phyloP scores from a whole-genome alignment of 2,888 invertebrate genomes.

The Rotaria magnacalcarata region DNA sequence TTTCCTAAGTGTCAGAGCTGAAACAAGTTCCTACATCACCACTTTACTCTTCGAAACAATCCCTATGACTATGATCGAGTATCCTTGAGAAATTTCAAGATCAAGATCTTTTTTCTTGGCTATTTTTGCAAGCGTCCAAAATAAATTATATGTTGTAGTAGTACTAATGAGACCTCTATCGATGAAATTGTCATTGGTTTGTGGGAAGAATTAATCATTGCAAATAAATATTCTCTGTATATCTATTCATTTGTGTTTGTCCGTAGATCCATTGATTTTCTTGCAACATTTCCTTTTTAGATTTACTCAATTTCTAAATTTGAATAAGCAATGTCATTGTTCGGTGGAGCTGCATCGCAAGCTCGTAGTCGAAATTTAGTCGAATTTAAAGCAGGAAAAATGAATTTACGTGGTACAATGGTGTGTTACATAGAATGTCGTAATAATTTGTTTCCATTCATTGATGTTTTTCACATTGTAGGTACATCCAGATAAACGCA shows the following conservation, averaged over 20 bases:
- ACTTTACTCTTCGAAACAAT: no score
- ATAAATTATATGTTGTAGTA: not conserved
- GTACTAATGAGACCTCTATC: not conserved
- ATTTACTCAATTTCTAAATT: no score
- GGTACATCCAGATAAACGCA: slow-evolving; percentile 76
- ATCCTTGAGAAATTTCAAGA: no score
- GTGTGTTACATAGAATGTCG: not conserved
- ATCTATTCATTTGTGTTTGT: not conserved
- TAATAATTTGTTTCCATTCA: not conserved
- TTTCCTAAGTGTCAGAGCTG: no score
- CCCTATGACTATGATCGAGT: no score
- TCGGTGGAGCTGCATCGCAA: slow-evolving; percentile 30
- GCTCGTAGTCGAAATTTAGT: slow-evolving; percentile 42
- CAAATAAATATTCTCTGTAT: not conserved
- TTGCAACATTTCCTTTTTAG: not conserved
- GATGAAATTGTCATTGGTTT: not conserved
- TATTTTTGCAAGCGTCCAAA: no score
- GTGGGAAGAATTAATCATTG: not conserved
- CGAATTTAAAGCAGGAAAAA: slow-evolving; percentile 46
- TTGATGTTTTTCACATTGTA: not conserved
- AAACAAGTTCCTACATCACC: no score
- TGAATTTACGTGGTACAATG: slow-evolving; percentile 38
- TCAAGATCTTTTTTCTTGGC: no score
- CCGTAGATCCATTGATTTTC: no score
- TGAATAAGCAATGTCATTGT: not conserved